Evolutionary conservation across 2,888 invertebrate genomes (phyloP), one percentile per base, ranked within the genome.

Genomic region (Bombylius discolor): DNA sequence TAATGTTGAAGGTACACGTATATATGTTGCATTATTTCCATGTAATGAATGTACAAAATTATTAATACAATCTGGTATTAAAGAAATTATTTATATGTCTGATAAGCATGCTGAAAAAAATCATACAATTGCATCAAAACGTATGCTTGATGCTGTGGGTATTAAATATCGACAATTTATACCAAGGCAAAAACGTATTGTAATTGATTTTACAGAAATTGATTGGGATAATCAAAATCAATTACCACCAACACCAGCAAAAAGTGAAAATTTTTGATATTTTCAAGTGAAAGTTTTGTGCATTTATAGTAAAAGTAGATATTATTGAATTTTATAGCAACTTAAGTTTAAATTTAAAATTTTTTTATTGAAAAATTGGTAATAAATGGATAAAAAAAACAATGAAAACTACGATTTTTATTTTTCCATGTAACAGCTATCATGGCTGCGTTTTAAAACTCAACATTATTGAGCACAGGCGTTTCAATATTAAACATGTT

Each of bases 31-130:
- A 0, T 74, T 95, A 23, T 98, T 97, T 71, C 98, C 98, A 0
- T 99, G 98, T 72, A 96, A 97, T 68, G 96, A 97, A 72, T 99
- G 98, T 76, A 91, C 97, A 0, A 99, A 99, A 73, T 77, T 96
- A 42, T 92, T 99, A 42, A 93, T 98, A 63, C 98, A 99, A 68
- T 85, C 93, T 1, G 90, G 95, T 1, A 91, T 97, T 42, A 81
- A 74, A 52, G 81, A 84, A 67, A 80, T 93, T 4, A 72, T 86
- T 12, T 96, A 88, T 68, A 76, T 91, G 67, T 89, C 88, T 0
- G 90, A 95, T 70, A 92, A 93, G 68, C 81, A 91, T 70, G 76
- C 78, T 0, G 72, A 83, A 5, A 88, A 87, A 66, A 68, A 76
- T 0, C 76, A 74, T 53, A 87, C 86, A 48, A 75, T 78, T 49